Conservation (phyloP, 2,888 invertebrate genomes). For the Unio delphinus region DNA sequence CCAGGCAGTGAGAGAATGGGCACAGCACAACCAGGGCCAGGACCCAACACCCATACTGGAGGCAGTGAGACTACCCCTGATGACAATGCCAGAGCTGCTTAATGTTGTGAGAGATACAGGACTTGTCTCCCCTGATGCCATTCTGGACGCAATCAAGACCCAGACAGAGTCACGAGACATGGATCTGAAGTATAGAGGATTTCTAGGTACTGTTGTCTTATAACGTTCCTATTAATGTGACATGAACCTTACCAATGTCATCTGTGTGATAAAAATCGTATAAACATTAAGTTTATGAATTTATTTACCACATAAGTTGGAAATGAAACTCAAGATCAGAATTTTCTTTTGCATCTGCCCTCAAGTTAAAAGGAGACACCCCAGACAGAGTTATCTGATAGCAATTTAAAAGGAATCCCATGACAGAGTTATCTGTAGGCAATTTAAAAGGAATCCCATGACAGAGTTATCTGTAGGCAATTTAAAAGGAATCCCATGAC, state of each 20-base stretch:
- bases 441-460: no score
- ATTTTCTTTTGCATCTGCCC: no score
- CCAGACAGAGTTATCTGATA: no score
- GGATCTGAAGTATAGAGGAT: conserved; percentile 87
- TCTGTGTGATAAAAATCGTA: neutral
- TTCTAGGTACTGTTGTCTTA: conserved; percentile 49
- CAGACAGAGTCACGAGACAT: conserved; percentile 85
- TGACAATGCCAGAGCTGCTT: conserved; percentile 89
- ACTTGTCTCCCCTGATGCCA: conserved; percentile 88
- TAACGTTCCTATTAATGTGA: neutral
- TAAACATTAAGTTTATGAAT: no score
- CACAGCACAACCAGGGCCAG: conserved; percentile 82
- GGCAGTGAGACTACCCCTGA: conserved; percentile 85
- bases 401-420: no score
- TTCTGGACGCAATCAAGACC: conserved; percentile 94
- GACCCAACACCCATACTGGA: conserved; percentile 68
- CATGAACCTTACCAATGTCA: neutral
- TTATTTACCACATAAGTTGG: no score
- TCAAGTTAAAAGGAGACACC: no score
- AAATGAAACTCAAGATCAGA: no score
- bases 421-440: no score
- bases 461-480: no score
- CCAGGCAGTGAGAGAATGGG: conserved; percentile 89
- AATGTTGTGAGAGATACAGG: conserved; percentile 90
- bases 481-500: no score